Evolutionary conservation across 2,888 invertebrate species (phyloP).

Genomic region (Acrocera orbiculus): DNA sequence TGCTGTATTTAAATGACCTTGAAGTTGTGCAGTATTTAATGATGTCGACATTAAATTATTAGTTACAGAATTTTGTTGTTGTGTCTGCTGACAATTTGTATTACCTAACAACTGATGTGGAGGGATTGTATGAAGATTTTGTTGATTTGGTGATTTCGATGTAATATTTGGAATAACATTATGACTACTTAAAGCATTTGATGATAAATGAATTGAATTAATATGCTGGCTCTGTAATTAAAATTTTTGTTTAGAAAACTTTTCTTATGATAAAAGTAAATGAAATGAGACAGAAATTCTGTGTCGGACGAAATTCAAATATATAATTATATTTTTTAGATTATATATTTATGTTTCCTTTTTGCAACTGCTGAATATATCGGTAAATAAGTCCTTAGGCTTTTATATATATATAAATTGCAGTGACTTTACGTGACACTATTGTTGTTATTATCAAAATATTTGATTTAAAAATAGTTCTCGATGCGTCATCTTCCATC

Average conservation of each 20-base stretch:
- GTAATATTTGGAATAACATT: conserved; percentile 31
- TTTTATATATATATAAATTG: no score
- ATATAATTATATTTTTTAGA: no score
- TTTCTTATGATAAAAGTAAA: conserved; percentile 8
- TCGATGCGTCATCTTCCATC: no score
- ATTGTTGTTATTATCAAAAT: no score
- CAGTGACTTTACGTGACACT: no score
- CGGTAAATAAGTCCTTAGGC: no score
- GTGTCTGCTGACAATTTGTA: conserved; percentile 16
- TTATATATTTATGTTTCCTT: no score
- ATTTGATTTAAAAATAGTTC: no score
- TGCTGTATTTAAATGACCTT: conserved; percentile 17
- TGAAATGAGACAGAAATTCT: background rate
- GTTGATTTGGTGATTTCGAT: conserved; percentile 32
- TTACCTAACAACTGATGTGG: conserved; percentile 11
- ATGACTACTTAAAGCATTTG: conserved; percentile 32
- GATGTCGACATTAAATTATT: conserved; percentile 31
- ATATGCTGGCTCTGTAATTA: conserved; percentile 24
- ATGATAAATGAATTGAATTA: conserved; percentile 27
- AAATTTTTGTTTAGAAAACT: no score
- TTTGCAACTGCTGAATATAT: no score
- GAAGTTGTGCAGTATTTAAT: conserved; percentile 22
- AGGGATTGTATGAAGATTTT: conserved; percentile 14
- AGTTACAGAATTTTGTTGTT: conserved; percentile 20
- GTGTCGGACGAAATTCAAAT: no score